Conservation (phyloP, 2,888 invertebrate species). For the Tenthredo notha region DNA sequence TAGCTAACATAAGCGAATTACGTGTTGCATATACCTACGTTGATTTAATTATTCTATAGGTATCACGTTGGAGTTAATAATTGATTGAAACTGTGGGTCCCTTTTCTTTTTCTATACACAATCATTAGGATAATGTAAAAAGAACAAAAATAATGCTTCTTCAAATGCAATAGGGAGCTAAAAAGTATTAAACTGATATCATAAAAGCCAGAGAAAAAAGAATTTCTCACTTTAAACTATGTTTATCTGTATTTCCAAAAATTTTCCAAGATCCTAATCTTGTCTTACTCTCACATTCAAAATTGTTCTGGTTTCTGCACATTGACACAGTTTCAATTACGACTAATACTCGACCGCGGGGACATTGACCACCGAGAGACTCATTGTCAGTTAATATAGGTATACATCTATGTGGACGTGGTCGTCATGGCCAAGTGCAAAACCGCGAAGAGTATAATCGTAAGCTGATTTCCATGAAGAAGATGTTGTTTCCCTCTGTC, state of each 20-base stretch:
- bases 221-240: not conserved
- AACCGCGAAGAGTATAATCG: not conserved
- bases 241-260: not conserved
- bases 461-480: not conserved
- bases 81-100: not conserved
- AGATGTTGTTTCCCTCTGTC: not conserved
- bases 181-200: no score
- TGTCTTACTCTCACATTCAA: not conserved
- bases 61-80: not conserved
- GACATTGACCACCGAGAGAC: slow-evolving; percentile 27
- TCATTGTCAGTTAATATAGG: slow-evolving; percentile 19
- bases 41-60: not conserved
- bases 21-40: not conserved
- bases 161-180: no score
- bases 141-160: not conserved
- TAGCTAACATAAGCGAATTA: not conserved
- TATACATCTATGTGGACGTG: not conserved
- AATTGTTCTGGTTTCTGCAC: slow-evolving; percentile 17
- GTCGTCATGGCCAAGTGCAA: slow-evolving; percentile 23
- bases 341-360: slow-evolving; percentile 4
- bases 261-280: not conserved
- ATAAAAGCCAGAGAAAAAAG: not conserved
- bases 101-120: not conserved
- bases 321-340: slow-evolving; percentile 22
- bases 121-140: not conserved